phyloP scores from a whole-genome alignment of 2,888 invertebrate genomes.

The Rhingia campestris region DNA sequence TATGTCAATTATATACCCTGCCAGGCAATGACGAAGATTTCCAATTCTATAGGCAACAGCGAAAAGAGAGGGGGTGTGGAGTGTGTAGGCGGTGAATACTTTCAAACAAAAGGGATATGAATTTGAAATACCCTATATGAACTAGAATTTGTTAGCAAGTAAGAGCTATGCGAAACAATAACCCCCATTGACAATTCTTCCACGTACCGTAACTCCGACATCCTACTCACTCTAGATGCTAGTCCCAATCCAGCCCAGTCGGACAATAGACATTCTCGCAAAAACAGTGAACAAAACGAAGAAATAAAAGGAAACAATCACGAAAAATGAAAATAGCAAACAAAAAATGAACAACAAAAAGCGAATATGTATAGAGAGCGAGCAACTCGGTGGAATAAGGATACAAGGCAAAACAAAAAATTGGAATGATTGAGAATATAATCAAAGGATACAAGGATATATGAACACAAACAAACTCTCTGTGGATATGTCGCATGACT shows the following conservation, averaged over 20 bases:
- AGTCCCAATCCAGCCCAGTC: conserved; percentile 16
- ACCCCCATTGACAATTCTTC: conserved; percentile 70
- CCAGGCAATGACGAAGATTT: conserved; percentile 66
- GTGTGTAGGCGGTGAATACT: conserved; percentile 34
- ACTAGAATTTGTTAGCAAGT: conserved; percentile 29
- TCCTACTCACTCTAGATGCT: conserved; percentile 44
- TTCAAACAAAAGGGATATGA: conserved; percentile 57
- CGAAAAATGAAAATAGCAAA: conserved; percentile 63
- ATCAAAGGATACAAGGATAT: conserved; percentile 67
- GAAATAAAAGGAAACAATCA: conserved; percentile 63
- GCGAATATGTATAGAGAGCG: conserved; percentile 1
- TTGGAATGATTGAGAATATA: conserved; percentile 59
- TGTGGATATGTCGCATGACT: conserved; percentile 33
- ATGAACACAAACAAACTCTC: conserved; percentile 27
- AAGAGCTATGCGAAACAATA: conserved; percentile 66
- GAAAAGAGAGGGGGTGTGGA: not conserved
- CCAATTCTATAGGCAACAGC: conserved; percentile 54
- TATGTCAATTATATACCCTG: conserved; percentile 72
- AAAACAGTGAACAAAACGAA: conserved; percentile 11
- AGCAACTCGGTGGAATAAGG: conserved; percentile 25
- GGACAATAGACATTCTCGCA: conserved; percentile 63
- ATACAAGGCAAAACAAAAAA: conserved; percentile 26
- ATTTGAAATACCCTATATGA: conserved; percentile 43
- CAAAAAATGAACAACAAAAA: conserved; percentile 22
- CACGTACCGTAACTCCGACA: conserved; percentile 66